Base-by-base conservation (phyloP, 2,797 vertebrate genomes). In the Dendrocincla fuliginosa region DNA sequence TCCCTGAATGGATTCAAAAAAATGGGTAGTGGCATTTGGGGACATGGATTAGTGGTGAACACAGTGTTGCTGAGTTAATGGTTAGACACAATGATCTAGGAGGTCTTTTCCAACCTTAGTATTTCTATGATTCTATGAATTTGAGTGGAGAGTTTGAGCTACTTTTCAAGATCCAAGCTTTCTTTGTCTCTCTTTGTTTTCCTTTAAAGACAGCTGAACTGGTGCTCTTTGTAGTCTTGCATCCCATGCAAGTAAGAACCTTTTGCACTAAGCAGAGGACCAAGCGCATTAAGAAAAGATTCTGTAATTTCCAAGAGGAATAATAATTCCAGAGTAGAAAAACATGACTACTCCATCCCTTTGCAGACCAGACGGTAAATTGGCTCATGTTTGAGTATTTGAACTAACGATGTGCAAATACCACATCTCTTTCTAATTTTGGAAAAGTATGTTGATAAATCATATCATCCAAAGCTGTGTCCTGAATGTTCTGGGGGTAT, bases 401-500 rank as follows among this genome's bases (percentile, higher is more conserved):
- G 65, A 67, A 86, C 19, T 76, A 90, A n/a, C 16, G 28, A 14
- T 25, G 12, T 74, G 12, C 27, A 65, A 77, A 63, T 46, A 47
- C 2, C 24, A 69, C 35, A 47, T 65, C 65, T 63, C 47, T 57
- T 61, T 78, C 30, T 77, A 56, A 55, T 55, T 76, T 80, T 14
- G 7, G 56, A 59, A 50, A 63, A 59, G 13, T 17, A 7, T 16
- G 18, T 69, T 74, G 50, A 25, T 55, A 70, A 80, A 52, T 59
- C 70, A 47, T 46, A 8, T 53, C 76, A 50, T 55, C 41, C 46
- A 76, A n/a, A 60, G 24, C 32, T 10, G 5, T 61, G 73, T 49
- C 71, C 28, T 87, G 78, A 81, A 85, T 92, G 15, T 85, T 93
- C 37, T 95, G 98, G 98, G 92, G 98, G 95, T 88, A 97, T 98